These are phyloP conservation scores for Orestias chungarensis DNA, from an alignment of 2,797 vertebrate genomes.

Conservation along the genomic window DNA sequence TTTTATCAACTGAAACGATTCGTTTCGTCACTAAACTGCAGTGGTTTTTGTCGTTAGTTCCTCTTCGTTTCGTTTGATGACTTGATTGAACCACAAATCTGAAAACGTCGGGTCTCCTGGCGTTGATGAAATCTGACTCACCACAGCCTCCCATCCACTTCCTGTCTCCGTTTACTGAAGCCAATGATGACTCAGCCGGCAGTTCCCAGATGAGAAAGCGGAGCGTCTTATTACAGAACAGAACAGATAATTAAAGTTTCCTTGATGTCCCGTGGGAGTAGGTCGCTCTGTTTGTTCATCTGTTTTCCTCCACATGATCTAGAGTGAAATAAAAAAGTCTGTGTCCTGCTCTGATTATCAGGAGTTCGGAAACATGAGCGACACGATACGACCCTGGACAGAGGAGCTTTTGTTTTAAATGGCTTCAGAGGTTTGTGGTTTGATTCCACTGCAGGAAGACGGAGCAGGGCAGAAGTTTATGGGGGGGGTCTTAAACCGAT, in stretches of 20 bases:
- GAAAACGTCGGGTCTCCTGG: too few relatives aligned
- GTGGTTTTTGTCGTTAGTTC: too few relatives aligned
- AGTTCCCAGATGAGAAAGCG: constrained; percentile 16
- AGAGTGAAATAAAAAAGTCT: background rate
- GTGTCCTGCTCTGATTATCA: background rate
- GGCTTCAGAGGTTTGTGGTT: background rate
- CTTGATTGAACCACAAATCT: background rate
- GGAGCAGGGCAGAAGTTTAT: constrained; percentile 21
- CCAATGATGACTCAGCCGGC: constrained; percentile 29
- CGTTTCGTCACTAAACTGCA: too few relatives aligned
- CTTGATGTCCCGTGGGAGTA: background rate
- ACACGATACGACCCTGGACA: constrained; percentile 37
- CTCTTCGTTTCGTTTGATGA: too few relatives aligned
- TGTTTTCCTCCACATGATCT: constrained; percentile 5
- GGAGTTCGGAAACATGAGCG: constrained; percentile 34
- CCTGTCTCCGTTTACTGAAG: background rate
- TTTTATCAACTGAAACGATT: too few relatives aligned
- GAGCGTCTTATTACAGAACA: background rate
- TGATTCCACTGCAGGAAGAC: background rate
- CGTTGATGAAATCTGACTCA: background rate
- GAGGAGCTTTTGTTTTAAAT: constrained; percentile 55
- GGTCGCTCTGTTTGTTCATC: background rate
- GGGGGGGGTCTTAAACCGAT: constrained; percentile 33
- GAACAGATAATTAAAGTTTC: constrained; percentile 3
- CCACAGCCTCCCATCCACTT: background rate